phyloP scores from a whole-genome alignment of 1,140 invertebrate genomes.

The Drosophila burlai region DNA sequence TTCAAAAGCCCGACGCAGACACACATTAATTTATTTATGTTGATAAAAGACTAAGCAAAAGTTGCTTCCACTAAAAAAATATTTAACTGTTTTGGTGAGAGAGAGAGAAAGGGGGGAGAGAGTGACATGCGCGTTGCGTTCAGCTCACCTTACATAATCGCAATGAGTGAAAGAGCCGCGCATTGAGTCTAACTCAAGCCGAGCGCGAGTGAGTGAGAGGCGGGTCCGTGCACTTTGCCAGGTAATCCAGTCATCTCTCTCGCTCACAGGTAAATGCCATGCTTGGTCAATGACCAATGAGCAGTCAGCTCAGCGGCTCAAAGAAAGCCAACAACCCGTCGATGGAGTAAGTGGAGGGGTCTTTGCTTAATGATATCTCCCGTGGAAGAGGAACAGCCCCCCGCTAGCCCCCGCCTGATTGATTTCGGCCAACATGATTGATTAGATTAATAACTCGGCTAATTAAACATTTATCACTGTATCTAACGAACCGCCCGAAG shows the following conservation, averaged over 20 bases:
- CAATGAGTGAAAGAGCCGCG: constrained; percentile 24
- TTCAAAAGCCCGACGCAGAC: constrained; percentile 12
- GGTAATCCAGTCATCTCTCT: constrained; percentile 7
- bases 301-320: constrained; percentile 3
- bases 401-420: constrained; percentile 51
- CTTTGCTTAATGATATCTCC: constrained; percentile 2
- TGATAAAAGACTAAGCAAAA: constrained; percentile 54
- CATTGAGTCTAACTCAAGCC: constrained; percentile 49
- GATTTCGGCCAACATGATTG: constrained; percentile 69
- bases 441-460: constrained; percentile 81
- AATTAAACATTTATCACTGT: constrained; percentile 80
- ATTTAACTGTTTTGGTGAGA: constrained; percentile 16
- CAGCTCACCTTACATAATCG: constrained; percentile 68
- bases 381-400: neutral
- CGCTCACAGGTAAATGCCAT: neutral
- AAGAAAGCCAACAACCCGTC: constrained; percentile 15
- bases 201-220: constrained; percentile 53
- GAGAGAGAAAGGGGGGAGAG: neutral
- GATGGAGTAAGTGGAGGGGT: neutral
- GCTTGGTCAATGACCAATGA: constrained; percentile 3
- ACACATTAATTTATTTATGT: constrained; percentile 54
- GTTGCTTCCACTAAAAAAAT: constrained; percentile 53
- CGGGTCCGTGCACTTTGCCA: constrained; percentile 13
- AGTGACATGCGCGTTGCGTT: constrained; percentile 6
- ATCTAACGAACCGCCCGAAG: constrained; percentile 58